Percentiles rank a stretch among this genome's conserved stretches.
phyloP scores from a whole-genome alignment of 2,888 invertebrate species.

The Patella pellucida region DNA sequence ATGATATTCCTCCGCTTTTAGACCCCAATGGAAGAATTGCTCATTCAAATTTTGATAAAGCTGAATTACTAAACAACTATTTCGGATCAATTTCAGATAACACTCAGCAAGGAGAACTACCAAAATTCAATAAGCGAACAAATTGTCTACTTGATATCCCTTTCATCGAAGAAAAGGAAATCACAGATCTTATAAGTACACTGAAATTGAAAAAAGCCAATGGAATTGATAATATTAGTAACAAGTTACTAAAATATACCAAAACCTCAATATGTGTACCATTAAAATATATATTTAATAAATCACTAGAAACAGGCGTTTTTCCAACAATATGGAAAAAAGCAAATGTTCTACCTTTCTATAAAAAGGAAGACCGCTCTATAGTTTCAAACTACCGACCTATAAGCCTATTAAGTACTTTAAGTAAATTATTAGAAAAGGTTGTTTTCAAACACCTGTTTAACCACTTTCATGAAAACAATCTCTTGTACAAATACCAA shows the following conservation, averaged over 20 bases:
- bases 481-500: not conserved
- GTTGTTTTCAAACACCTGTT: not conserved
- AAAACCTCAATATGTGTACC: not conserved
- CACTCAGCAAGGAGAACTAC: not conserved
- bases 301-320: not conserved
- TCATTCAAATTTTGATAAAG: not conserved
- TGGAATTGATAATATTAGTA: not conserved
- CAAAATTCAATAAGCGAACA: not conserved
- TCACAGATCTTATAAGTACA: not conserved
- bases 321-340: not conserved
- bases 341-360: not conserved
- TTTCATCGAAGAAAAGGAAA: not conserved
- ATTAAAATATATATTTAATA: not conserved
- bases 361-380: too few species aligned
- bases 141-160: not conserved
- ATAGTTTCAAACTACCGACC: too few species aligned
- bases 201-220: not conserved
- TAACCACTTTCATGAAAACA: constrained; percentile 16
- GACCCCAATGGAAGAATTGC: not conserved
- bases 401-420: not conserved
- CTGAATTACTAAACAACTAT: not conserved
- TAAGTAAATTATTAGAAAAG: not conserved
- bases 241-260: not conserved
- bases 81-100: not conserved
- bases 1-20: not conserved